phyloP scores from a whole-genome alignment of 2,113 vertebrate genomes.

The Petrocephalus zakoni region DNA sequence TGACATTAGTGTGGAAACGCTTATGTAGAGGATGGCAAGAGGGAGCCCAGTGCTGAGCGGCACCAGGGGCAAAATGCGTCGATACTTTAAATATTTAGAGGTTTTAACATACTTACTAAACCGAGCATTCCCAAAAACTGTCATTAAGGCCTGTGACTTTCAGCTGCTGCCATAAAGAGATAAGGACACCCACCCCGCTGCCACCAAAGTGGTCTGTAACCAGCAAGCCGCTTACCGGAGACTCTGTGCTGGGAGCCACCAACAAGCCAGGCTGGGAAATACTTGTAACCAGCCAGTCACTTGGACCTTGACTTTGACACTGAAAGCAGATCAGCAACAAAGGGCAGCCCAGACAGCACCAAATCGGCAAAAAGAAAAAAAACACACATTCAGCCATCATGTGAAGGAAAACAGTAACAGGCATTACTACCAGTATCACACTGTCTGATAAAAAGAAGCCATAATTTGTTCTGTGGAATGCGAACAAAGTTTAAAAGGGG shows the following conservation, averaged over 20 bases:
- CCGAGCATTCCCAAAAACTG: background rate
- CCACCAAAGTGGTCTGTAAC: background rate
- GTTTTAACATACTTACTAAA: slow-evolving; percentile 12
- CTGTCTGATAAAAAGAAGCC: background rate
- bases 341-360: background rate
- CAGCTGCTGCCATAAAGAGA: background rate
- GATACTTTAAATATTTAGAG: background rate
- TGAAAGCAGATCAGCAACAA: background rate
- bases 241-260: background rate
- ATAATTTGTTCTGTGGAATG: background rate
- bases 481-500: background rate
- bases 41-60: background rate
- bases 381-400: too few species aligned
- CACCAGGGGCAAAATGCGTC: background rate
- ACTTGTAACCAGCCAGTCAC: slow-evolving; percentile 10
- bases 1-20: background rate
- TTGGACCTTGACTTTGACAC: slow-evolving; percentile 14
- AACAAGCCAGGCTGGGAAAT: background rate
- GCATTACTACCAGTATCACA: background rate
- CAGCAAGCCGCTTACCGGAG: background rate
- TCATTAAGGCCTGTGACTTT: background rate
- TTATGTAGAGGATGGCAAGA: background rate
- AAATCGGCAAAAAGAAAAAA: background rate
- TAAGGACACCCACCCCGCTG: background rate
- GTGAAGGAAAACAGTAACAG: background rate